Evolutionary conservation across 2,113 vertebrate genomes (phyloP).

Genomic region (Thunnus thynnus): DNA sequence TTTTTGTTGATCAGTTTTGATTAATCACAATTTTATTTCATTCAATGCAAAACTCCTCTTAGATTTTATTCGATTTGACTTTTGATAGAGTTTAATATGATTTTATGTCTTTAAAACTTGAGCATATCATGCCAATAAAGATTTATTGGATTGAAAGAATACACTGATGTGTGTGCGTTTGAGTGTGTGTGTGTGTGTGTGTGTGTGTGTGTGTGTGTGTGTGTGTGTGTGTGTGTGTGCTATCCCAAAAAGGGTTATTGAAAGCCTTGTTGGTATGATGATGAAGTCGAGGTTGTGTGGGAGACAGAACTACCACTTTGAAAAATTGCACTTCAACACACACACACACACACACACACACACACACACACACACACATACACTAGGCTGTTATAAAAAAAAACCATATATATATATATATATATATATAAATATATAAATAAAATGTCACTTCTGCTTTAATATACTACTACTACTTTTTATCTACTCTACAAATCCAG

Average conservation of each 20-base stretch:
- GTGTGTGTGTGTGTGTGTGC: neutral
- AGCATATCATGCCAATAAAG: too few species aligned
- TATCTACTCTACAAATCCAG: constrained; percentile 34
- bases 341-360: constrained; percentile 27
- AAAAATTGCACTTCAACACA: constrained; percentile 45
- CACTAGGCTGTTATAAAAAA: too few species aligned
- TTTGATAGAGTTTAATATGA: too few species aligned
- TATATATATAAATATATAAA: neutral
- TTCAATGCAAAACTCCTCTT: too few species aligned
- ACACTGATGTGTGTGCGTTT: neutral
- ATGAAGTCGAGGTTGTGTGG: constrained; percentile 52
- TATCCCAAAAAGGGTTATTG: constrained; percentile 12
- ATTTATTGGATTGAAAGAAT: too few species aligned
- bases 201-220: neutral
- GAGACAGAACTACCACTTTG: constrained; percentile 56
- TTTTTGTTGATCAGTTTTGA: too few species aligned
- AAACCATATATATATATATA: too few species aligned
- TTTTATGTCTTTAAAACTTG: too few species aligned
- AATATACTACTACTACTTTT: constrained; percentile 33
- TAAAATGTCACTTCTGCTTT: constrained; percentile 37
- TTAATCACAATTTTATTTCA: too few species aligned
- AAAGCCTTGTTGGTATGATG: constrained; percentile 16
- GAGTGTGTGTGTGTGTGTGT: constrained; percentile 13
- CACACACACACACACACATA: constrained; percentile 1
- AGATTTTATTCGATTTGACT: too few species aligned